Evolutionary conservation across 2,888 invertebrate genomes (phyloP).

Genomic region (Syritta pipiens): DNA sequence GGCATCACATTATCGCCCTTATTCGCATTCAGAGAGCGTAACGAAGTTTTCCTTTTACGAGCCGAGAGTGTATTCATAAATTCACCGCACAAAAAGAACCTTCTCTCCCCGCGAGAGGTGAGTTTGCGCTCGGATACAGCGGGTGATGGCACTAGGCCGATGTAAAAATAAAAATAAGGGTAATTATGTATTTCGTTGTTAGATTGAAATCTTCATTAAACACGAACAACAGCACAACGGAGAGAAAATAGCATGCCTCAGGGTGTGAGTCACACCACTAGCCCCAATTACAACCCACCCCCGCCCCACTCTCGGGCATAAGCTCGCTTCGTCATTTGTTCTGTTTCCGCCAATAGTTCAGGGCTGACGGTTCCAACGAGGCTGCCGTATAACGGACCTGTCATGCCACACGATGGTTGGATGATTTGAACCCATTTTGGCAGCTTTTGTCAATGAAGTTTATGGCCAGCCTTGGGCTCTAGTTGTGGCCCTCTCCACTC

Average conservation of each 20-base stretch:
- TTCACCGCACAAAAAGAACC: constrained; percentile 30
- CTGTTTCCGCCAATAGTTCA: constrained; percentile 49
- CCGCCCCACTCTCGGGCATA: constrained; percentile 10
- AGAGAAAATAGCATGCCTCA: not conserved
- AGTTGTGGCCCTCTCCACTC: not conserved
- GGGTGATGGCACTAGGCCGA: constrained; percentile 11
- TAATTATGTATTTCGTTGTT: constrained; percentile 40
- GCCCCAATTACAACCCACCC: constrained; percentile 32
- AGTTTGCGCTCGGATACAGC: constrained; percentile 37
- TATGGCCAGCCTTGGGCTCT: constrained; percentile 56
- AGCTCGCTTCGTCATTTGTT: constrained; percentile 5
- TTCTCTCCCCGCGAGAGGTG: constrained; percentile 29
- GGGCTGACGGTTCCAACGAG: constrained; percentile 24
- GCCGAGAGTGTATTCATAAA: constrained; percentile 36
- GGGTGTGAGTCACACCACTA: constrained; percentile 32
- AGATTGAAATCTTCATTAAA: constrained; percentile 37
- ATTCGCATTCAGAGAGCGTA: constrained; percentile 57
- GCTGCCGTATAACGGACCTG: not conserved
- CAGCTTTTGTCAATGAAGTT: constrained; percentile 63
- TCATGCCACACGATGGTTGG: not conserved
- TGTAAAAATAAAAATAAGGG: constrained; percentile 37
- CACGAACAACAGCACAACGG: constrained; percentile 30
- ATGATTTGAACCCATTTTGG: constrained; percentile 46
- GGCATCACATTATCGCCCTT: constrained; percentile 37
- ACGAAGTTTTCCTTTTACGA: constrained; percentile 50